Base-by-base conservation (phyloP, 2,797 vertebrate genomes). In the Mormyrops attenuatus region DNA sequence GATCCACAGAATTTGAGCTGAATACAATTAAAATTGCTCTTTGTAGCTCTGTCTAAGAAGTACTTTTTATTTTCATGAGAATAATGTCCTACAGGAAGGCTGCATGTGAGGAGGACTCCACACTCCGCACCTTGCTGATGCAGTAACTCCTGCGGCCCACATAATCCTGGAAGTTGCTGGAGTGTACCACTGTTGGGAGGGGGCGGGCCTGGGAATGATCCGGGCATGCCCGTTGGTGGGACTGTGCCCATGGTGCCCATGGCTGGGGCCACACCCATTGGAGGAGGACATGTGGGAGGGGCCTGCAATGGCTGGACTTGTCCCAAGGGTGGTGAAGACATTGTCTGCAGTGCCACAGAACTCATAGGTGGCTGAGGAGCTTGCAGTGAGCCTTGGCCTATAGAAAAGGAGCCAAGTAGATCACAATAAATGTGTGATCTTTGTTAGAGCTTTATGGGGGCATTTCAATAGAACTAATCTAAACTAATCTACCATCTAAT, bases 151-250 rank as follows among this genome's bases (percentile, higher is more conserved):
- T 92, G 49, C 44, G 94, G 94, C 92, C 92, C 91, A 49, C 52
- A 73, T 90, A 95, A 95, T 90, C 95, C 96, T 0, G 95, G 93
- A 47, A 95, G 94, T 0, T 96, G 96, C 89, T 96, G 97, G 89
- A 97, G 95, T 89, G 95, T 95, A 47, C 95, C 93, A 22, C 93
- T 93, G 0, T 95, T 94, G 85, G 95, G 90, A 13, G 93, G 92
- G 47, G 95, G 91, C 5, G 96, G 92, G 0, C 96, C 97, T 63
- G 96, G 86, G 34, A 96, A 95, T 22, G 95, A 96, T 50, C 95
- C 95, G 52, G 94, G 94, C 90, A 95, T 93, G 90, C 92, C 92
- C 38, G 90, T 0, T 22, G 91, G 22, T 95, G 94, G 22, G 95
- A 88, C 89, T 95, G 97, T 2, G 92, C 92, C 22, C 95, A 96